phyloP scores from a whole-genome alignment of 2,888 invertebrate species.

The Exocentrus adspersus region DNA sequence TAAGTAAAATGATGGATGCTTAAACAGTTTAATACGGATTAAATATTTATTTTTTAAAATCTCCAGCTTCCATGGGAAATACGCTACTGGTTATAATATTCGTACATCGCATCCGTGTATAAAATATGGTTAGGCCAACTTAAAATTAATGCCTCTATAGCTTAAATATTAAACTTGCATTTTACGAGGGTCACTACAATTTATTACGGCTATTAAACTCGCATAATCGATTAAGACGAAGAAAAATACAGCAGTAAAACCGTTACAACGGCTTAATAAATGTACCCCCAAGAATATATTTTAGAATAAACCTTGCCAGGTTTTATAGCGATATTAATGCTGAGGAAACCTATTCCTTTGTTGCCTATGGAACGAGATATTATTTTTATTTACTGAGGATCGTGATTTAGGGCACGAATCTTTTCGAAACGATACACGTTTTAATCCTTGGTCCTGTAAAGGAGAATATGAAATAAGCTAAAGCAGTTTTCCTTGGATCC shows the following conservation, averaged over 20 bases:
- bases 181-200: constrained; percentile 16
- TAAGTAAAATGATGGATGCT: too few species aligned
- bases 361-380: neutral
- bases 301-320: neutral
- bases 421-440: too few species aligned
- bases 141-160: neutral
- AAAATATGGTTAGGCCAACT: neutral
- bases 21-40: too few species aligned
- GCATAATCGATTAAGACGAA: constrained; percentile 15
- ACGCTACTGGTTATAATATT: too few species aligned
- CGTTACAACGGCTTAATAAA: neutral
- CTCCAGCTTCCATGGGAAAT: too few species aligned
- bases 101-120: neutral
- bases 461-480: too few species aligned
- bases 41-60: too few species aligned
- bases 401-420: too few species aligned
- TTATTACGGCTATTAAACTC: constrained; percentile 8
- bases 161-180: constrained; percentile 5
- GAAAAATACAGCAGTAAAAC: neutral
- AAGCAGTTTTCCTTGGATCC: too few species aligned
- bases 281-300: neutral
- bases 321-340: constrained; percentile 3
- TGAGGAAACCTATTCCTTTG: neutral
- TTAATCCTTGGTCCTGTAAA: too few species aligned
- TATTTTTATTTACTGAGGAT: too few species aligned